Base-by-base conservation (phyloP, 2,797 vertebrate genomes). In the Sphaeramia orbicularis region DNA sequence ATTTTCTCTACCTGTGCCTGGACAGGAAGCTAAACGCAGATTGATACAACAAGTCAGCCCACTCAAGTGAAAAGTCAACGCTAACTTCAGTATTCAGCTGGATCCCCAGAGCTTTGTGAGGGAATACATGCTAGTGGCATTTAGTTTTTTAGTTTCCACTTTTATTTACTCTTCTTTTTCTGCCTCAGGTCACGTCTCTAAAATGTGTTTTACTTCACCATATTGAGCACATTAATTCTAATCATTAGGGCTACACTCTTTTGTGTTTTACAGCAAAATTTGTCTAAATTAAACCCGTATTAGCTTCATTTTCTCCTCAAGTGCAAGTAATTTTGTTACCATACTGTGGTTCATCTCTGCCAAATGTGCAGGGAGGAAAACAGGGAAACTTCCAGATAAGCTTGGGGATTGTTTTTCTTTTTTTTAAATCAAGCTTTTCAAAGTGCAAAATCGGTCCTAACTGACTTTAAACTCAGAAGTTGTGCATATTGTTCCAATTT, bases 221-320 rank as follows among this genome's bases (percentile, higher is more conserved):
- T 58, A 76, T 74, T 76, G 49, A 60, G 58, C 40, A 64, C 70
- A 71, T 76, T 75, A n/a, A 80, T 84, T 67, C 44, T 56, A 72
- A 66, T 76, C 61, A 68, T 55, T 48, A 15, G 32, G 19, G 45
- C 19, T 24, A 16, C n/a, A 36, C 49, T 37, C 21, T 36, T 75
- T 58, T 78, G 56, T 49, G 49, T 51, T 67, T 69, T 43, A 14
- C 56, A 65, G 52, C 10, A 35, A 44, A 66, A 44, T 66, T 42
- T 51, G 49, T 64, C 56, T 75, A 61, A 67, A 76, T 83, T 59
- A 65, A 4, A 49, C n/a, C 10, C 0, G 4, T 9, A 42, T 80
- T 69, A 57, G 30, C 40, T 65, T 66, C 1, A 51, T 61, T 65
- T 68, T 54, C 48, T 40, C 38, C 15, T n/a, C 53, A 57, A 55